Evolutionary conservation across 2,797 vertebrate species (phyloP).

Genomic region (Spinibarbus caldwelli): DNA sequence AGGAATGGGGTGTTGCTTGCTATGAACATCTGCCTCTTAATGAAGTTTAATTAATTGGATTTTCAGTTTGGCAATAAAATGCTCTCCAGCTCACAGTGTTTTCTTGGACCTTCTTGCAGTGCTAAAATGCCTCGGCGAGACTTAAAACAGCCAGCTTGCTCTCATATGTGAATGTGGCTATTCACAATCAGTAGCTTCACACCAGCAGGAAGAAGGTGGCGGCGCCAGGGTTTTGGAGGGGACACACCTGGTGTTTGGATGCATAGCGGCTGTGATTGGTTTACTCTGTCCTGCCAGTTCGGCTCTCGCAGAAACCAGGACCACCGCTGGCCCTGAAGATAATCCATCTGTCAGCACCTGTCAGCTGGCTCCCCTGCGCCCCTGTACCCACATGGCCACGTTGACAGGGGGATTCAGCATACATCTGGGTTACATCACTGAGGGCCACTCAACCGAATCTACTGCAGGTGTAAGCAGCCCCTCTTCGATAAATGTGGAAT

Average conservation of each 20-base stretch:
- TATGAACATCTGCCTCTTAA: constrained; percentile 3
- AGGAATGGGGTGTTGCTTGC: not conserved
- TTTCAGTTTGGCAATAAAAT: constrained; percentile 26
- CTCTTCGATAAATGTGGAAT: not conserved
- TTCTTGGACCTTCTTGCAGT: not conserved
- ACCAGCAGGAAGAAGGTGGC: constrained; percentile 33
- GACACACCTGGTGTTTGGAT: constrained; percentile 47
- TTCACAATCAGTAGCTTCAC: constrained; percentile 34
- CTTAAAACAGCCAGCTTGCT: constrained; percentile 27
- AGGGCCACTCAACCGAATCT: constrained; percentile 29
- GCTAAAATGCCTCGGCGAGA: not conserved
- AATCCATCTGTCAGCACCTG: constrained; percentile 76
- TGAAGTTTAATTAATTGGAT: constrained; percentile 44
- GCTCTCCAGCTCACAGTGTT: not conserved
- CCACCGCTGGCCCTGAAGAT: constrained; percentile 67
- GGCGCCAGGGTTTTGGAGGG: constrained; percentile 11
- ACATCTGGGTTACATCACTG: constrained; percentile 41
- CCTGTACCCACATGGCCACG: constrained; percentile 60
- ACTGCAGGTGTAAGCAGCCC: constrained; percentile 19
- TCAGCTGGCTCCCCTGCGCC: constrained; percentile 68
- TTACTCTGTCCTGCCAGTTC: constrained; percentile 26
- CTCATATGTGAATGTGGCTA: constrained; percentile 24
- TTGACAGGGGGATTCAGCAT: constrained; percentile 64
- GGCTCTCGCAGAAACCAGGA: constrained; percentile 60
- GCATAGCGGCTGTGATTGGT: constrained; percentile 39